Evolutionary conservation across 1,140 invertebrate genomes (phyloP), one percentile per base, ranked within the genome.

Genomic region (Procambarus virginalis): DNA sequence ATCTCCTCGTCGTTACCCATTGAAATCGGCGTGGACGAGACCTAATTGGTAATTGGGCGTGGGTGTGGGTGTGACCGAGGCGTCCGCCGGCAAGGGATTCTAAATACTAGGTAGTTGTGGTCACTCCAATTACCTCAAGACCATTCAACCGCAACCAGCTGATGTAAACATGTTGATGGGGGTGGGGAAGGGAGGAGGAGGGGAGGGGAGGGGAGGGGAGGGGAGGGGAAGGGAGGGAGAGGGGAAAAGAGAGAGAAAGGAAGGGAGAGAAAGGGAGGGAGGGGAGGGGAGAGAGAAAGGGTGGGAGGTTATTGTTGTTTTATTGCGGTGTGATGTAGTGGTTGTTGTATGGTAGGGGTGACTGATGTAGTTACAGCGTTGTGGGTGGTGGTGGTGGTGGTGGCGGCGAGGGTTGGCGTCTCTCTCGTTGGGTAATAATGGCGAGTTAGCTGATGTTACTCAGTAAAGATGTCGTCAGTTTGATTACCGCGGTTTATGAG

Each of bases 41-140:
- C 70, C 55, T 64, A 89, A 83, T 87, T 83, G 87, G 87, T 89
- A 89, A 89, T 76, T 83, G 80, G 22, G 9, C 46, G 55, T 60
- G 45, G 68, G 48, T 45, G 8, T 3, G 70, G 45, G 70, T 75
- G 58, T 14, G 55, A 81, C 55, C 46, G 17, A 48, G 80, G 68
- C 45, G 84, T 84, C 80, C 80, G 80, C 73, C 14, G 70, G 10
- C 14, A 45, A 55, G 58, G 48, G 22, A 79, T 80, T 79, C 22
- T 86, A 86, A 86, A 79, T 58, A 80, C 60, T 60, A 55, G 87
- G 80, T 78, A 75, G 64, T 48, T 88, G 79, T 60, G 86, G 86
- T 88, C 64, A 88, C 46, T 58, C 49, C 55, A 82, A 82, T 82
- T 82, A 88, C 78, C 64, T 3, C 1, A 14, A 34, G 45, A 10